Base-by-base conservation (phyloP, 2,113 vertebrate species). In the Hippocampus guttulatus region DNA sequence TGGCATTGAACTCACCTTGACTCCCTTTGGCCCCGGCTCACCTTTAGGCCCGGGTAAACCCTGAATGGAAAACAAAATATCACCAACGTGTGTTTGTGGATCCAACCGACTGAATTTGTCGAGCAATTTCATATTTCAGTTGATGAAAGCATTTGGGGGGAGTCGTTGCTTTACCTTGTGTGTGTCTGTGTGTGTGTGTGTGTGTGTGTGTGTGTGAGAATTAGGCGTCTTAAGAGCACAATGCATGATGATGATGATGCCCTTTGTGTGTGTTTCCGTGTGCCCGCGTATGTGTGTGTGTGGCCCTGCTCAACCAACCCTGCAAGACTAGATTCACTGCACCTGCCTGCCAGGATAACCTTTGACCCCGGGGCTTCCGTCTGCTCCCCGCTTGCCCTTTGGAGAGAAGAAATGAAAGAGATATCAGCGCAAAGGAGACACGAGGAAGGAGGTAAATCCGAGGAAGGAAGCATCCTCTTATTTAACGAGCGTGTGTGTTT, bases 261-360 rank as follows among this genome's bases (percentile, higher is more conserved):
- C 30, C 30, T 33, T 33, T 33, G 30, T 33, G 33, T 33, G 33
- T 6, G 5, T 64, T 25, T 21, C 40, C 58, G 47, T 25, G 54
- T 54, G 52, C 21, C 18, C 6, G 52, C 21, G 52, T 21, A 8
- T 64, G 71, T 67, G 60, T 55, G 21, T 81, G 57, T 77, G 81
- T 81, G 68, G 66, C 66, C 80, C 72, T 85, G 76, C 70, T 84
- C 68, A 85, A 90, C 76, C 84, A 90, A 85, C 89, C 93, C 92
- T 86, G 92, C 94, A 95, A 87, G 85, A 91, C 90, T 93, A 93
- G 93, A 96, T 96, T 97, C 97, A 98, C 97, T 98, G 97, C 96
- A 99, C 97, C 97, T 99, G 97, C 96, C 97, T 99, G 96, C 97
- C 97, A 96, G 96, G 96, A 98, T 99, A 99, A 95, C 97, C 96